phyloP scores from a whole-genome alignment of 2,888 invertebrate species.

The Spodoptera picta region DNA sequence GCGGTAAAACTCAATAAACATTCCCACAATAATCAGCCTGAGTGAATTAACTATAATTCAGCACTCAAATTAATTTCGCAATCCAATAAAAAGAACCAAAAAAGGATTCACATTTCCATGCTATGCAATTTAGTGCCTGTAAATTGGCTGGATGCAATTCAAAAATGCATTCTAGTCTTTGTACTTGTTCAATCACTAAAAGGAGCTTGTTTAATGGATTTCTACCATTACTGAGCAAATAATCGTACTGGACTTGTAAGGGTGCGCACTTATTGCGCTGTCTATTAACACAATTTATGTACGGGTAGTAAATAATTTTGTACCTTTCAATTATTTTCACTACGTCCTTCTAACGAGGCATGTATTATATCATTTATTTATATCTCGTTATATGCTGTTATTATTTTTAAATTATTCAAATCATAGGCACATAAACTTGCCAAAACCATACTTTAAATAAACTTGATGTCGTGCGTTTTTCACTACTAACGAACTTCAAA shows the following conservation, averaged over 20 bases:
- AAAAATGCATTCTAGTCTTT: conserved; percentile 83
- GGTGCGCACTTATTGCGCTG: conserved; percentile 64
- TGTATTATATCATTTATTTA: conserved; percentile 32
- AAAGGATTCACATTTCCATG: conserved; percentile 58
- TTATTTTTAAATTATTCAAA: conserved; percentile 33
- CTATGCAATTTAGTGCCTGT: conserved; percentile 78
- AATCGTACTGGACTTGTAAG: conserved; percentile 83
- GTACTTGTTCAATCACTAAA: conserved; percentile 86
- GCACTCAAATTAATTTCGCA: conserved; percentile 55
- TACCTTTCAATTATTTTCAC: conserved; percentile 35
- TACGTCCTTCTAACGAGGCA: conserved; percentile 36
- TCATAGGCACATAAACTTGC: conserved; percentile 7
- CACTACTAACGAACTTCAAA: conserved; percentile 22
- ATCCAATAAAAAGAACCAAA: conserved; percentile 45
- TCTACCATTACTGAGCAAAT: conserved; percentile 88
- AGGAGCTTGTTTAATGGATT: conserved; percentile 88
- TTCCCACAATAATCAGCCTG: conserved; percentile 41
- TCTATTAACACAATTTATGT: conserved; percentile 53
- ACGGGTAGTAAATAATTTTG: conserved; percentile 45
- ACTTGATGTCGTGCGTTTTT: conserved; percentile 5
- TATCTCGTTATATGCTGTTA: conserved; percentile 21
- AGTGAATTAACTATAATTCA: conserved; percentile 51
- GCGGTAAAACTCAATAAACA: conserved; percentile 27
- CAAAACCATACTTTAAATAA: conserved; percentile 26
- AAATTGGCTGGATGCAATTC: conserved; percentile 84